phyloP scores from a whole-genome alignment of 2,797 vertebrate genomes.

The Huso huso region DNA sequence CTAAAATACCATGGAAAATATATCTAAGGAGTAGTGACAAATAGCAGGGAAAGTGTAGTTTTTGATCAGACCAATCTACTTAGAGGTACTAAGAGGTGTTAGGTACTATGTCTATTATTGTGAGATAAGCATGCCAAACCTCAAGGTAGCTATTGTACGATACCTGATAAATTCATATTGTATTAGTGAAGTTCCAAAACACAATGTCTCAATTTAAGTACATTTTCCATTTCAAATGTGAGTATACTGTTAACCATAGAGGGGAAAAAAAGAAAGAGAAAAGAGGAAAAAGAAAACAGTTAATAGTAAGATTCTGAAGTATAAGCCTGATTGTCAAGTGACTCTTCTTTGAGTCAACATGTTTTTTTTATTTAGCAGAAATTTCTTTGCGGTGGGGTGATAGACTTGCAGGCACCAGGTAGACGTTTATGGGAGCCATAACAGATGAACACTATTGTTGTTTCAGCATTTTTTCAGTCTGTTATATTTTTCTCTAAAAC shows the following conservation, averaged over 20 bases:
- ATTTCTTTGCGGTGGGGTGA: conserved; percentile 25
- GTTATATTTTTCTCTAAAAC: not conserved
- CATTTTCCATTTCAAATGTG: too few species aligned
- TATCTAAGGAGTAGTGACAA: too few species aligned
- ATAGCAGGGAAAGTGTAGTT: too few species aligned
- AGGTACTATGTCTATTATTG: too few species aligned
- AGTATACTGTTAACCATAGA: not conserved
- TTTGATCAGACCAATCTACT: too few species aligned
- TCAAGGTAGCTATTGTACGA: too few species aligned
- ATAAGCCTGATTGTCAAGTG: not conserved
- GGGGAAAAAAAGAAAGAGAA: not conserved
- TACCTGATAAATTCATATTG: too few species aligned
- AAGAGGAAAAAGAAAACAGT: not conserved
- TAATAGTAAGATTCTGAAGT: not conserved
- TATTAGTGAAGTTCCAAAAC: too few species aligned
- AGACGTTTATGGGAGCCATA: conserved; percentile 46
- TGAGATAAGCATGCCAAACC: too few species aligned
- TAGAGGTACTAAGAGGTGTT: too few species aligned
- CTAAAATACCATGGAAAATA: too few species aligned
- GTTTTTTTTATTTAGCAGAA: conserved; percentile 28
- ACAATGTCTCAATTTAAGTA: too few species aligned
- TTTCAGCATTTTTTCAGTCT: conserved; percentile 45
- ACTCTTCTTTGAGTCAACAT: conserved; percentile 12
- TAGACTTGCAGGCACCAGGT: conserved; percentile 63
- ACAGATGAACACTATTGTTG: conserved; percentile 40